A percentile compares a stretch with the other conserved stretches of the same genome.
phyloP scores from a whole-genome alignment of 2,888 invertebrate species.

The Sarcophaga variegata region DNA sequence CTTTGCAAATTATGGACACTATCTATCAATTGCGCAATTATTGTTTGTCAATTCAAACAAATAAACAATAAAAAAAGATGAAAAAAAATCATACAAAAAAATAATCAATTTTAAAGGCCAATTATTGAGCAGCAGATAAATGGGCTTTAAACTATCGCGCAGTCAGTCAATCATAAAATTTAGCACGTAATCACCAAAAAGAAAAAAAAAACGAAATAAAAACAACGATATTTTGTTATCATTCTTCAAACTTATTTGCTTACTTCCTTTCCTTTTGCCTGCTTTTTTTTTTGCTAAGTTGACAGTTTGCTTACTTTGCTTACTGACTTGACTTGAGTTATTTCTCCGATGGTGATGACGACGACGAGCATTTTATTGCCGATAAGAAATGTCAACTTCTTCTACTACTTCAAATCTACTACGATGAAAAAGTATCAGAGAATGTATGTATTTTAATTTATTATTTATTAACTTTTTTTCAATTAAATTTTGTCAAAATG shows the following conservation, averaged over 20 bases:
- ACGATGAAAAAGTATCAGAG: neutral
- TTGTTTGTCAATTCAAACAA: neutral
- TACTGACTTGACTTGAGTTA: too few species aligned
- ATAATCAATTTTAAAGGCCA: conserved; percentile 25
- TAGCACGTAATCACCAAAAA: conserved; percentile 14
- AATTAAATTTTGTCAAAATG: neutral
- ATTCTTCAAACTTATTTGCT: neutral
- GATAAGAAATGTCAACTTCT: conserved; percentile 51
- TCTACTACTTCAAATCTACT: neutral
- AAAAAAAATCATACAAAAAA: neutral
- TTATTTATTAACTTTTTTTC: neutral
- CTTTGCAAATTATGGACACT: conserved; percentile 8
- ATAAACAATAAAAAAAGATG: neutral
- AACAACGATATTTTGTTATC: neutral
- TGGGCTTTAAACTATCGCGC: neutral
- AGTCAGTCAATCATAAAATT: conserved; percentile 13
- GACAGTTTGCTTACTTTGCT: too few species aligned
- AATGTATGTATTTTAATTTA: too few species aligned
- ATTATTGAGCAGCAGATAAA: conserved; percentile 2
- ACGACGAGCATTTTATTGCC: neutral
- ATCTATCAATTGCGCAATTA: conserved; percentile 20
- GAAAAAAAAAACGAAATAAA: neutral
- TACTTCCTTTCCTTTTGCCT: neutral
- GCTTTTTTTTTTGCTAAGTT: too few species aligned
- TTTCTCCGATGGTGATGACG: too few species aligned